These are phyloP conservation scores for Calameuta pallipes DNA, from an alignment of 2,888 invertebrate genomes.

Conservation along the genomic window DNA sequence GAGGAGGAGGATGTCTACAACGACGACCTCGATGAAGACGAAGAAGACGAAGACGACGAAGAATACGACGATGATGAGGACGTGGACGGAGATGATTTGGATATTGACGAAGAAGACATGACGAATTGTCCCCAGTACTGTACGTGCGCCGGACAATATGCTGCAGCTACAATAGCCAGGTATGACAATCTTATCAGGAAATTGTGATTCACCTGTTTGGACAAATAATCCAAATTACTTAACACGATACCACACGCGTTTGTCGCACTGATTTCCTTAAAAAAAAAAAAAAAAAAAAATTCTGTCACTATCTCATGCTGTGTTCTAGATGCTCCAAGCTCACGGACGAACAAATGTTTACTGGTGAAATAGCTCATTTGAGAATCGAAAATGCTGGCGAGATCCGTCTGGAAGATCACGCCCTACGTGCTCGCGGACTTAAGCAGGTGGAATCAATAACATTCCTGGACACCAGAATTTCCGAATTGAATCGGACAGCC, in stretches of 20 bases:
- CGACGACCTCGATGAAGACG: conserved; percentile 42
- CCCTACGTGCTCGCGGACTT: conserved; percentile 69
- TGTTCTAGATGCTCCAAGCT: conserved; percentile 74
- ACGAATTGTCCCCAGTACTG: conserved; percentile 58
- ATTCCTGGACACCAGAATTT: conserved; percentile 77
- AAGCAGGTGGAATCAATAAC: conserved; percentile 76
- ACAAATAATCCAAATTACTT: neutral
- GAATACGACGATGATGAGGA: conserved; percentile 38
- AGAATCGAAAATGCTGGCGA: conserved; percentile 74
- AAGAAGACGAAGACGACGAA: conserved; percentile 39
- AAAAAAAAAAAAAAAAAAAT: neutral
- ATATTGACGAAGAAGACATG: conserved; percentile 51
- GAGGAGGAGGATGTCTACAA: conserved; percentile 43
- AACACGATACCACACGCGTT: neutral
- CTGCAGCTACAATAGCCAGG: conserved; percentile 56
- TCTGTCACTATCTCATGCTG: neutral
- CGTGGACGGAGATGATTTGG: conserved; percentile 39
- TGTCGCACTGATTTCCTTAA: neutral
- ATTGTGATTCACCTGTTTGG: neutral
- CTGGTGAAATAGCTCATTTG: conserved; percentile 75
- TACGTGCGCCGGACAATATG: conserved; percentile 52
- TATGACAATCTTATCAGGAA: conserved; percentile 27
- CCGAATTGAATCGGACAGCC: conserved; percentile 75
- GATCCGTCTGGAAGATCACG: conserved; percentile 54
- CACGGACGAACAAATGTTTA: conserved; percentile 75